A percentile compares a stretch with the other conserved stretches of the same genome.
phyloP scores from a whole-genome alignment of 1,140 invertebrate species.

The Gonioctena quinquepunctata region DNA sequence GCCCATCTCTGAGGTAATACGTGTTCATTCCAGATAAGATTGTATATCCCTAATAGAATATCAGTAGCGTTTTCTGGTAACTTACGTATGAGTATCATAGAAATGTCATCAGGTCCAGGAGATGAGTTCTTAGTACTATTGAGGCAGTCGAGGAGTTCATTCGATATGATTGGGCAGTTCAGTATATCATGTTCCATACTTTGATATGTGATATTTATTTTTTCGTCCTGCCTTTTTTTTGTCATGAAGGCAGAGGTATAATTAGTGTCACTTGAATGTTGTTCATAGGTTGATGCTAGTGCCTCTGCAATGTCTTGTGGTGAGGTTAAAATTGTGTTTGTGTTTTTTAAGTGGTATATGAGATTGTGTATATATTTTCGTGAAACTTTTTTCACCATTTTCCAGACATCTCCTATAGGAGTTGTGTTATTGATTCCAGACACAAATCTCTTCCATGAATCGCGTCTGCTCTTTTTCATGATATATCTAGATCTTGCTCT shows the following conservation, averaged over 20 bases:
- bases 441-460: constrained; percentile 4
- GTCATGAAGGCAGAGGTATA: neutral
- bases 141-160: no score
- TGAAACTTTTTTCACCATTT: constrained; percentile 1
- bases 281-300: constrained; percentile 4
- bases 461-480: neutral
- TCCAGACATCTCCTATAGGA: constrained; percentile 1
- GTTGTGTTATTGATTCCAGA: constrained; percentile 1
- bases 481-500: neutral
- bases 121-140: neutral
- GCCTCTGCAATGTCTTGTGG: neutral
- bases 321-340: constrained; percentile 1
- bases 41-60: neutral
- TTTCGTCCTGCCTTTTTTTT: neutral
- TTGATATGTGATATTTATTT: neutral
- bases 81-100: neutral
- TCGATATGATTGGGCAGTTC: neutral
- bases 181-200: neutral
- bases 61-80: neutral
- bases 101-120: constrained; percentile 6
- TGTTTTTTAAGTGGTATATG: neutral
- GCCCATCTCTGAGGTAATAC: neutral
- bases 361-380: neutral
- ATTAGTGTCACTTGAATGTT: neutral
- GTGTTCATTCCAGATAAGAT: constrained; percentile 2